Evolutionary conservation across 2,113 vertebrate species (phyloP).

Genomic region (Muntiacus muntjak): DNA sequence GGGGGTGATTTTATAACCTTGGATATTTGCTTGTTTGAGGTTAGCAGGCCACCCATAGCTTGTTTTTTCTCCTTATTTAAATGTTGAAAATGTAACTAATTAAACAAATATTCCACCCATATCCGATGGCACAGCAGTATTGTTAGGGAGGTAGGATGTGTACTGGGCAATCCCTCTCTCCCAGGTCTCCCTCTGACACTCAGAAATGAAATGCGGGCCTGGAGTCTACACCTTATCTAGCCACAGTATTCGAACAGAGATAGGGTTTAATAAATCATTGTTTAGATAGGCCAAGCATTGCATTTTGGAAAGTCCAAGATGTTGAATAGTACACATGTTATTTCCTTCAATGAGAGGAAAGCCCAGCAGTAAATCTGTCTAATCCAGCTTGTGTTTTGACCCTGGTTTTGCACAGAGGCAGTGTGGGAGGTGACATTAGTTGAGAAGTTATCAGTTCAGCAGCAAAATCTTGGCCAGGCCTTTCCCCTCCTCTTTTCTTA

Average conservation of each 20-base stretch:
- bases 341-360: slow-evolving; percentile 26
- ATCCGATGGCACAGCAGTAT: slow-evolving; percentile 63
- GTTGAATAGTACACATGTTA: slow-evolving; percentile 26
- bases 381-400: slow-evolving; percentile 36
- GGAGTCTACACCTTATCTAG: neutral
- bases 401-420: slow-evolving; percentile 67
- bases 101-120: slow-evolving; percentile 72
- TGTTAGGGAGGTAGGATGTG: neutral
- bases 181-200: neutral
- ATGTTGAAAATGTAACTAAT: slow-evolving; percentile 79
- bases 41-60: slow-evolving; percentile 80
- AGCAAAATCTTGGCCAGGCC: slow-evolving; percentile 58
- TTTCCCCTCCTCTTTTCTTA: slow-evolving; percentile 55
- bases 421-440: slow-evolving; percentile 61
- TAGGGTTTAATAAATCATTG: slow-evolving; percentile 44
- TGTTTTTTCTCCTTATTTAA: slow-evolving; percentile 77
- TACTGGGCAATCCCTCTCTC: neutral
- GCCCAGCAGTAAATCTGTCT: neutral
- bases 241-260: slow-evolving; percentile 21
- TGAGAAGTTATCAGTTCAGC: slow-evolving; percentile 73
- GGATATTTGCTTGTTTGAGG: slow-evolving; percentile 82
- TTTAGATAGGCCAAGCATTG: slow-evolving; percentile 47
- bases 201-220: neutral
- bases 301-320: slow-evolving; percentile 34
- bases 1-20: slow-evolving; percentile 76